Percentiles rank a stretch among this genome's conserved stretches.
phyloP scores from a whole-genome alignment of 30 jellyfish, hydroid and myxozoan species.

The Hydractinia echinata region DNA sequence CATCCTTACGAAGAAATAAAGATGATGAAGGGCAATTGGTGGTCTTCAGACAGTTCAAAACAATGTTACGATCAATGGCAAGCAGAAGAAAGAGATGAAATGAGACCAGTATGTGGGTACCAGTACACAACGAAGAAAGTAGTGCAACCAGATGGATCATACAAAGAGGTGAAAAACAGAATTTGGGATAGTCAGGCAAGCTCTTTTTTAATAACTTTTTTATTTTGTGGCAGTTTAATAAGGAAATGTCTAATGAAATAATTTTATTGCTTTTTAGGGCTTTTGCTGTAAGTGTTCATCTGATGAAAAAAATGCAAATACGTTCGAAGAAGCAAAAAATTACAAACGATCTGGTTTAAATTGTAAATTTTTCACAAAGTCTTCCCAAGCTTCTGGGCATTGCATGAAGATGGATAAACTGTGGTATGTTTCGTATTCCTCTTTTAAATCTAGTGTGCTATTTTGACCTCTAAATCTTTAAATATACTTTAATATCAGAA shows the following conservation, averaged over 20 bases:
- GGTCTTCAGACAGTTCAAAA: slow-evolving; percentile 34
- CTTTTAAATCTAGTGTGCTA: no score
- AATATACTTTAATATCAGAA: no score
- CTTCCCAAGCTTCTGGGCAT: slow-evolving; percentile 63
- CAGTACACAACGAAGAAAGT: slow-evolving; percentile 4
- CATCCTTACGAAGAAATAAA: slow-evolving; percentile 44
- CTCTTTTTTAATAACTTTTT: no score
- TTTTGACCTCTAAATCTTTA: no score
- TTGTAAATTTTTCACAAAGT: slow-evolving; percentile 19
- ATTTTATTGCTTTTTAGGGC: slow-evolving; percentile 27
- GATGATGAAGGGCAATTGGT: slow-evolving; percentile 27
- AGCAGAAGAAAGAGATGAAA: slow-evolving; percentile 23
- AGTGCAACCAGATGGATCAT: slow-evolving; percentile 19
- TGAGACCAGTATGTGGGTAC: slow-evolving; percentile 32
- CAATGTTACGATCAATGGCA: slow-evolving; percentile 60
- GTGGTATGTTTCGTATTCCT: slow-evolving; percentile 29
- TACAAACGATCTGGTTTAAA: slow-evolving; percentile 45
- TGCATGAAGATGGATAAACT: slow-evolving; percentile 48
- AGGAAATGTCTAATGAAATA: no score
- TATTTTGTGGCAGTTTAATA: no score
- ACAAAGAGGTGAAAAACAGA: not conserved
- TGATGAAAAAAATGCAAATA: slow-evolving; percentile 31
- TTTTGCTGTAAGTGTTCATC: slow-evolving; percentile 48
- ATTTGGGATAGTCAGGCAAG: slow-evolving; percentile 69
- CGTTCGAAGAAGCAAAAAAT: slow-evolving; percentile 30